A percentile compares a stretch with the other conserved stretches of the same genome.
Conservation (phyloP, 1,140 invertebrate species). For the Drosophila ficusphila region DNA sequence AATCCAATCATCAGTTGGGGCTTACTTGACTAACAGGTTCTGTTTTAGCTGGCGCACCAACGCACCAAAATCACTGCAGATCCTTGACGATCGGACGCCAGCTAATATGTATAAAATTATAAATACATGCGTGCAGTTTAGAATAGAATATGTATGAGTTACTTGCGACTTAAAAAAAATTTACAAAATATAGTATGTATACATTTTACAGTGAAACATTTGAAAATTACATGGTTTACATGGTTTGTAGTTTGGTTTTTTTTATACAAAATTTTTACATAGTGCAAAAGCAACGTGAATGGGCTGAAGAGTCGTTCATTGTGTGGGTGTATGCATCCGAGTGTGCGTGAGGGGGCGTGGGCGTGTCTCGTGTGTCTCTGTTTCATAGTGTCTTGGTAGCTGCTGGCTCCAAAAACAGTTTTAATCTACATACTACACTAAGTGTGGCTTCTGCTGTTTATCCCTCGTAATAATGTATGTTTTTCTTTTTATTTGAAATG, state of each 20-base stretch:
- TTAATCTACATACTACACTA: slow-evolving; percentile 48
- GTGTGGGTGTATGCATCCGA: slow-evolving; percentile 35
- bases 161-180: slow-evolving; percentile 72
- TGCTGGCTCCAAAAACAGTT: slow-evolving; percentile 44
- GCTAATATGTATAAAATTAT: slow-evolving; percentile 58
- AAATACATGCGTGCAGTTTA: slow-evolving; percentile 67
- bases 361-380: slow-evolving; percentile 45
- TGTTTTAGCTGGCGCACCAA: slow-evolving; percentile 19
- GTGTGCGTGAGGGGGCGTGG: slow-evolving; percentile 25
- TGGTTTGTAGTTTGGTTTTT: slow-evolving; percentile 47
- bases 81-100: not conserved
- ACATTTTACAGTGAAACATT: slow-evolving; percentile 74
- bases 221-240: slow-evolving; percentile 72
- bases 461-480: slow-evolving; percentile 41
- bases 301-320: slow-evolving; percentile 64
- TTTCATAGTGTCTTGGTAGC: slow-evolving; percentile 47
- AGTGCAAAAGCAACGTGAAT: slow-evolving; percentile 77
- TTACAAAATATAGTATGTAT: slow-evolving; percentile 68
- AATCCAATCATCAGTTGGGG: slow-evolving; percentile 48
- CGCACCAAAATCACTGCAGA: slow-evolving; percentile 4
- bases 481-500: slow-evolving; percentile 60
- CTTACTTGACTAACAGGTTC: slow-evolving; percentile 59
- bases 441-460: slow-evolving; percentile 39
- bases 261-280: slow-evolving; percentile 81
- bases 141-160: slow-evolving; percentile 45